Percentiles rank a stretch among this genome's conserved stretches.
phyloP scores from a whole-genome alignment of 2,797 vertebrate genomes.

The Enteromius treurensis region DNA sequence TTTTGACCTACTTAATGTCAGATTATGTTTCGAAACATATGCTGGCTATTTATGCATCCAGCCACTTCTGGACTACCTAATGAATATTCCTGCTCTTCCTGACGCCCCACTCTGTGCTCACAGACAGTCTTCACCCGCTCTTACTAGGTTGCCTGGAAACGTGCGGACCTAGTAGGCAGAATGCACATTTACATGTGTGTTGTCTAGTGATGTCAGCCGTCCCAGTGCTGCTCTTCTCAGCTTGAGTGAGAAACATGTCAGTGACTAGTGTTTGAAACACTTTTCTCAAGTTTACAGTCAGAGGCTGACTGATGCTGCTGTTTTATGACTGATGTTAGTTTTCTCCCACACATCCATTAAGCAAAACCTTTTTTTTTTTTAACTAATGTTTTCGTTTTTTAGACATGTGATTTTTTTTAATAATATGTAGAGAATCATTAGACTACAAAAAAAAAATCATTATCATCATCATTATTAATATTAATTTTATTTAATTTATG shows the following conservation, averaged over 20 bases:
- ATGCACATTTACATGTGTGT: slow-evolving; percentile 71
- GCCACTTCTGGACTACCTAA: slow-evolving; percentile 26
- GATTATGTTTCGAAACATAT: not conserved
- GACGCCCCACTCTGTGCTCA: slow-evolving; percentile 59
- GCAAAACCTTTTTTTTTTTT: not conserved
- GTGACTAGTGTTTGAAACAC: slow-evolving; percentile 1
- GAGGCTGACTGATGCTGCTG: not conserved
- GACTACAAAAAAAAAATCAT: not conserved
- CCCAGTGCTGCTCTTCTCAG: not conserved
- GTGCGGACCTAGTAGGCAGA: slow-evolving; percentile 59
- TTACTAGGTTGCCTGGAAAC: slow-evolving; percentile 72
- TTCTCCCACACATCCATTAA: not conserved
- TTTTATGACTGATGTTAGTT: not conserved
- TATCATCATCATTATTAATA: not conserved
- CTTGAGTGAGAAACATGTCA: slow-evolving; percentile 5
- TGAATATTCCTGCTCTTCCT: slow-evolving; percentile 73
- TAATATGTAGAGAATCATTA: not conserved
- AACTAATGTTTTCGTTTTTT: not conserved
- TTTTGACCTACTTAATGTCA: not conserved
- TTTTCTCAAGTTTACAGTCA: not conserved
- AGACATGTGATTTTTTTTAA: no score
- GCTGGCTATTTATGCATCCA: slow-evolving; percentile 61
- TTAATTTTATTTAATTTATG: not conserved
- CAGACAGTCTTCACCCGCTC: slow-evolving; percentile 24
- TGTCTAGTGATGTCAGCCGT: not conserved